phyloP scores from a whole-genome alignment of 2,888 invertebrate species.

The Capitulum mitella region DNA sequence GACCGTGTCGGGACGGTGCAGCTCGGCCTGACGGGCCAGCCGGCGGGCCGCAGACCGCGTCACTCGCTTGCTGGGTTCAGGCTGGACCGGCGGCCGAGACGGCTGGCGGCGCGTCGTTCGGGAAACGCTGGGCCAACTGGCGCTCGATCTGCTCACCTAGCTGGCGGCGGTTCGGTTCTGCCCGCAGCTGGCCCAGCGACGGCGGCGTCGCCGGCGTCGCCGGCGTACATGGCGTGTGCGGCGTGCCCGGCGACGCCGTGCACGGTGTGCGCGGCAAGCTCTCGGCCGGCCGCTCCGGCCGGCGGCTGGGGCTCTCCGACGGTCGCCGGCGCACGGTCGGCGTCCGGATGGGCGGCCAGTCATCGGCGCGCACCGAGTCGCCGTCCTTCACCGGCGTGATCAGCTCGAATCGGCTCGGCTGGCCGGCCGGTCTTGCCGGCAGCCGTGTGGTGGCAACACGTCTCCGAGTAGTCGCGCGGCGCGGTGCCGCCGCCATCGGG shows the following conservation, averaged over 20 bases:
- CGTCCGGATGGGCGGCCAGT: constrained; percentile 17
- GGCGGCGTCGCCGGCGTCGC: constrained; percentile 26
- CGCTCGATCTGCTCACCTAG: neutral
- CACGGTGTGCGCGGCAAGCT: constrained; percentile 22
- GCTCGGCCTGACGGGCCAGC: neutral
- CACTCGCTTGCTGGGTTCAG: neutral
- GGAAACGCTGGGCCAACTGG: neutral
- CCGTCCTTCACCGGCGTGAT: neutral
- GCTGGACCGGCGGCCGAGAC: neutral
- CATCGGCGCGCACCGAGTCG: neutral
- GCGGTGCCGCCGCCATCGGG: too few relatives aligned
- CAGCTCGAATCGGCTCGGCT: neutral
- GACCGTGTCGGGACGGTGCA: neutral
- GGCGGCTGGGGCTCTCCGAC: neutral
- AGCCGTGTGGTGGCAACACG: too few relatives aligned
- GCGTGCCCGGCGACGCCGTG: neutral
- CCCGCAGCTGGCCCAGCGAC: neutral
- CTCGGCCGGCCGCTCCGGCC: neutral
- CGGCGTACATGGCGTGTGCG: constrained; percentile 25
- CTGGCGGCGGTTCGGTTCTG: neutral
- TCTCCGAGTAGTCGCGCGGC: too few relatives aligned
- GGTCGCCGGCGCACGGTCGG: constrained; percentile 12
- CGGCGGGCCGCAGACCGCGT: neutral
- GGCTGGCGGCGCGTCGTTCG: neutral
- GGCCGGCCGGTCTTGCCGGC: too few relatives aligned